These are phyloP conservation scores for Mesorhabditis sp. DNA, from an alignment of 2,888 invertebrate genomes.

Conservation along the genomic window DNA sequence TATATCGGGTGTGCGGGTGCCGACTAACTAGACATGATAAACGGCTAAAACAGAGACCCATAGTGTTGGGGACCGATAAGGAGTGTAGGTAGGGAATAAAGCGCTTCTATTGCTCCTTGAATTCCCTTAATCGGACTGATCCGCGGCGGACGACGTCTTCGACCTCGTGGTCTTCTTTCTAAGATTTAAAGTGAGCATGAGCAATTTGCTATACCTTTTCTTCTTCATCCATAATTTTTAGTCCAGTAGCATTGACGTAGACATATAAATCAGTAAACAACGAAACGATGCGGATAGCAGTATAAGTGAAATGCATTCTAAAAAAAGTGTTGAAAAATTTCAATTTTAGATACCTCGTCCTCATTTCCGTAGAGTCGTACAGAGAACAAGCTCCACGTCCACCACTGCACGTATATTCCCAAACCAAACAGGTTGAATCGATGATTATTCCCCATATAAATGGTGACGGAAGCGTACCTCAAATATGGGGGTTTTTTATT, in stretches of 20 bases:
- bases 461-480: slow-evolving; percentile 59
- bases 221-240: slow-evolving; percentile 53
- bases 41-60: no score
- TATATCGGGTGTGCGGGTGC: no score
- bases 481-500: background rate
- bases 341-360: slow-evolving; percentile 31
- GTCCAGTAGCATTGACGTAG: slow-evolving; percentile 49
- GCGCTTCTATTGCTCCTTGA: background rate
- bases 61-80: no score
- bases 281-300: slow-evolving; percentile 41
- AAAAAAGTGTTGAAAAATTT: slow-evolving; percentile 4
- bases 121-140: slow-evolving; percentile 2
- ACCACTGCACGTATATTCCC: slow-evolving; percentile 58
- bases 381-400: slow-evolving; percentile 58
- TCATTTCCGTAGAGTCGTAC: slow-evolving; percentile 56
- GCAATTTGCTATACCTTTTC: slow-evolving; percentile 21
- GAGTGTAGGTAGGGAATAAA: no score
- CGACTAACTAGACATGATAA: no score
- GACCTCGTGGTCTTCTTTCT: background rate
- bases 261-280: slow-evolving; percentile 53
- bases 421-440: slow-evolving; percentile 60
- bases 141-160: background rate
- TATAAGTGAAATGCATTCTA: slow-evolving; percentile 53
- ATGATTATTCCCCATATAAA: slow-evolving; percentile 59
- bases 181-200: no score